Evolutionary conservation across 92 coral and sea anemone species (phyloP).

Genomic region (Phenganax subtilis): DNA sequence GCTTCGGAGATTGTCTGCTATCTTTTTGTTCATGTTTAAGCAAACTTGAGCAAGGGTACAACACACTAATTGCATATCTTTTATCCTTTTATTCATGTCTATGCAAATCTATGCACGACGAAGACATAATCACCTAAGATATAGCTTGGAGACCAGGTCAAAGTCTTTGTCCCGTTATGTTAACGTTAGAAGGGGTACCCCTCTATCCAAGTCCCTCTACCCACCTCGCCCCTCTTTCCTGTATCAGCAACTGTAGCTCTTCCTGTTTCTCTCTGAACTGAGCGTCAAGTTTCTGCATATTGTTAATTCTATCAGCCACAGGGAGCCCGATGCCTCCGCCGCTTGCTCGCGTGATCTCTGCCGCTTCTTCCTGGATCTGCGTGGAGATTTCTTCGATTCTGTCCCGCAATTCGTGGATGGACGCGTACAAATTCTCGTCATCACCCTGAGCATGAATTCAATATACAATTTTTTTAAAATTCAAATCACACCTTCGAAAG

Average conservation of each 20-base stretch:
- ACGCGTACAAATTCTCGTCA: slow-evolving; percentile 93
- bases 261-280: slow-evolving; percentile 40
- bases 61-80: too few relatives aligned
- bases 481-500: too few relatives aligned
- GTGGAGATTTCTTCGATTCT: slow-evolving; percentile 78
- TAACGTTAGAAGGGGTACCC: too few relatives aligned
- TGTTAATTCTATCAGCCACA: slow-evolving; percentile 23
- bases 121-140: neutral
- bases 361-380: slow-evolving; percentile 74
- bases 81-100: neutral
- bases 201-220: neutral
- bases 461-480: neutral
- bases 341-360: slow-evolving; percentile 39
- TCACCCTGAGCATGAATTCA: slow-evolving; percentile 60
- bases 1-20: neutral
- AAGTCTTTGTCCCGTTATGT: too few relatives aligned
- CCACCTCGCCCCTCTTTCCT: slow-evolving; percentile 35
- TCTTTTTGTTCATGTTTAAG: neutral
- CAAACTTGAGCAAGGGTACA: too few relatives aligned
- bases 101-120: neutral
- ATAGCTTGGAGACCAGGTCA: neutral
- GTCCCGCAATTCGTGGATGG: slow-evolving; percentile 96
- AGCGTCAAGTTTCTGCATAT: slow-evolving; percentile 31
- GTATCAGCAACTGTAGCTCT: slow-evolving; percentile 26
- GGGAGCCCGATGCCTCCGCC: slow-evolving; percentile 22